Base-by-base conservation (phyloP, 2,888 invertebrate genomes). In the Drosophila nr. fundita region DNA sequence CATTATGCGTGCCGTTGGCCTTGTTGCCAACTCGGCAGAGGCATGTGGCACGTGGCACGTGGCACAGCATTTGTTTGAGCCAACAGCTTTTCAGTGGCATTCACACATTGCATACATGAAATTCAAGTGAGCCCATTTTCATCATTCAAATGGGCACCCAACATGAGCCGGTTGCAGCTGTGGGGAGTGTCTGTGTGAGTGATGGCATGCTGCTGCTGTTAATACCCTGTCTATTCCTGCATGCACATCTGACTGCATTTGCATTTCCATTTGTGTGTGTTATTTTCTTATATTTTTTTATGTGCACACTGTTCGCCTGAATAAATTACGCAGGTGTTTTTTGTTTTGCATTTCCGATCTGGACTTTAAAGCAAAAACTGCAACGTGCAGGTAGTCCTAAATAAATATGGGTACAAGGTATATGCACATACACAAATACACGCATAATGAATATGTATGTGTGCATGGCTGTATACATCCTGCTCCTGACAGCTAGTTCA, bases 281-380 rank as follows among this genome's bases (percentile, higher is more conserved):
- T 38, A 11, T 50, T 58, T 57, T 3, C 24, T 1, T 27, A 8
- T 53, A 6, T 6, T 57, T 29, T 53, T 53, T 52, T n/a, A 63
- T 49, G 50, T 49, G 48, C 74, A 75, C 85, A 71, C 73, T 71
- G 71, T 80, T 73, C 76, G 82, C 77, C 58, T 79, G 85, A 76
- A 89, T 86, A 86, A 86, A 84, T 86, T 86, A 89, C 84, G 71
- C 84, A 65, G 59, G 76, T 68, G 52, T 62, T 67, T 67, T 45
- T 45, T 74, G 59, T 59, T 83, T 76, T 87, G 89, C 78, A 87
- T 87, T 48, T 50, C 34, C 49, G 30, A 49, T 27, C 34, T 49
- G 62, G 66, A 63, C 54, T 65, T 76, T 78, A 74, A 86, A 83
- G 83, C 83, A 80, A 78, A 73, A 53, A 58, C 53, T 55, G 29